These are phyloP conservation scores for Lutraria rhynchaena DNA, from an alignment of 1,140 invertebrate genomes.

Conservation along the genomic window DNA sequence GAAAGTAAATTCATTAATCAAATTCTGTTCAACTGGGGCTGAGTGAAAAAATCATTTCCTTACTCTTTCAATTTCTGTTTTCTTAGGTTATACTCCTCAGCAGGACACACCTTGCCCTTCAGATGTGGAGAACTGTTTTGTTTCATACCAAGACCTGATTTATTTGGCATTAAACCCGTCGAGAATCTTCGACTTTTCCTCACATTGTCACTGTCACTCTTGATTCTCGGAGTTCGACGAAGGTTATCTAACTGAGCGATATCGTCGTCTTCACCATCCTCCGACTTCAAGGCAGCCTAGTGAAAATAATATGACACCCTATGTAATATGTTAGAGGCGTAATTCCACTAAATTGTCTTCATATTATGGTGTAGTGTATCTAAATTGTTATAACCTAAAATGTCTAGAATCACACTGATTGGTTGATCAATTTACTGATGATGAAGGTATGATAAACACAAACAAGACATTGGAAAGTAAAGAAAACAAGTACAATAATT, in stretches of 20 bases:
- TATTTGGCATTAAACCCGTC: slow-evolving; percentile 50
- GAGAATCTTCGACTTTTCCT: slow-evolving; percentile 87
- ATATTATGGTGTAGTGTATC: too few species aligned
- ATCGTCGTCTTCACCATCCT: slow-evolving; percentile 86
- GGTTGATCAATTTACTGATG: too few species aligned
- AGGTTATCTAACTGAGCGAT: slow-evolving; percentile 79
- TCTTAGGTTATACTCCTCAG: slow-evolving; percentile 64
- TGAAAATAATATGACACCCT: not conserved
- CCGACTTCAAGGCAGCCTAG: slow-evolving; percentile 92
- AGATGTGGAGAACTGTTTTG: slow-evolving; percentile 42
- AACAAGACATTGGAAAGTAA: too few species aligned
- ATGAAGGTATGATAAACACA: too few species aligned
- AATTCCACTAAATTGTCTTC: too few species aligned
- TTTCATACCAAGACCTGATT: slow-evolving; percentile 34
- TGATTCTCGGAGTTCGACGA: slow-evolving; percentile 88
- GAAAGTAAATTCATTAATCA: too few species aligned
- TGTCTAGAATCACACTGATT: too few species aligned
- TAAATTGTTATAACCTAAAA: too few species aligned
- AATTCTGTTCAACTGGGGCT: too few species aligned
- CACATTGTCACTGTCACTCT: slow-evolving; percentile 83
- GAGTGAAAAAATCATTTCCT: not conserved
- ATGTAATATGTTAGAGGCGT: too few species aligned
- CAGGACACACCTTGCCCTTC: slow-evolving; percentile 48
- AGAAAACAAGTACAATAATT: too few species aligned
- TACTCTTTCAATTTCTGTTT: slow-evolving; percentile 68